Evolutionary conservation across 1,140 invertebrate species (phyloP), one percentile per base, ranked within the genome.

Genomic region (Teleogryllus occipitalis): DNA sequence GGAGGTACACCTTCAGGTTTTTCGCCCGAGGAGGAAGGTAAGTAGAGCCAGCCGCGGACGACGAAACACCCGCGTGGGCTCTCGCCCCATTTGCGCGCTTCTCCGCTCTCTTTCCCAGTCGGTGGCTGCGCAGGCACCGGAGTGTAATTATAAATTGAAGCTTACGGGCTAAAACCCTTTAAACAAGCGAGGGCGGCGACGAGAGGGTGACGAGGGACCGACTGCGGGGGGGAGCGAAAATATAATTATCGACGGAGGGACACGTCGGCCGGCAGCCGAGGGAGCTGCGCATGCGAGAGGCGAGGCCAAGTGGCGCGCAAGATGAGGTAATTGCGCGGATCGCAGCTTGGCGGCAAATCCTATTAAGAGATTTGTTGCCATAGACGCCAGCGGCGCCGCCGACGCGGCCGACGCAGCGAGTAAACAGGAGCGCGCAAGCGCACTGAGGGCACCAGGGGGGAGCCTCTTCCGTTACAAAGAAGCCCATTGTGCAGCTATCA

Each of bases 351-450:
- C 39, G n/a, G 78, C 73, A 79, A 79, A 79, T 79, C 78, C 78
- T 79, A 79, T 79, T 79, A 79, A 79, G 78, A 79, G 78, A 79
- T 79, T 79, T 79, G 78, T 79, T 72, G 73, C 22, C 47, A 12
- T 75, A 39, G 27, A 46, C 48, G 39, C 14, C 76, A 39, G 18
- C 78, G 78, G 54, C 49, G 49, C 2, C 10, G 18, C 54, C 54
- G 18, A 1, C 18, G 54, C 54, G 2, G 18, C 54, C 54, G 18
- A 39, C 27, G 5, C 27, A 39, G 27, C 27, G 54, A 14, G 54
- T 65, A 65, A 65, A 10, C 54, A 65, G 10, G 54, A 65, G 10
- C 18, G 7, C 54, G 54, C 10, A 1, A 7, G 18, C 54, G 54
- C 54, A 65, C 54, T 39, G 27, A 2, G 27, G 27, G 27, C 27